Percentiles rank a stretch among this genome's conserved stretches.
These are phyloP conservation scores for Dolichotis patagonum DNA, from an alignment of 2,113 vertebrate species.

Conservation along the genomic window DNA sequence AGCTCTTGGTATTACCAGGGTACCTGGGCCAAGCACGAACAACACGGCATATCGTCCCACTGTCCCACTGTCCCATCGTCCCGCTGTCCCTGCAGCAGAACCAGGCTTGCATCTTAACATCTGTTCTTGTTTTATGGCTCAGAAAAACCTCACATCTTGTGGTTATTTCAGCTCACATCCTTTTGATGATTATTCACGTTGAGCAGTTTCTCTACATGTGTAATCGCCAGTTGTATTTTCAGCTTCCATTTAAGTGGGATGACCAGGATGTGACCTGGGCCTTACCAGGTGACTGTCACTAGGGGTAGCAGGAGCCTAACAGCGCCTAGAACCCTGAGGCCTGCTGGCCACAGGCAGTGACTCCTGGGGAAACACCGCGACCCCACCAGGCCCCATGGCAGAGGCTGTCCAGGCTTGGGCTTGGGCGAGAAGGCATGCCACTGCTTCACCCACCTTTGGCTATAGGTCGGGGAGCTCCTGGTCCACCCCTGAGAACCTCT, in stretches of 20 bases:
- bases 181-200: background rate
- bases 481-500: background rate
- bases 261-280: background rate
- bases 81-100: background rate
- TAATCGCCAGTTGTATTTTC: background rate
- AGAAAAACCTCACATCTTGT: background rate
- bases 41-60: accelerated
- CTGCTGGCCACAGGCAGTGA: background rate
- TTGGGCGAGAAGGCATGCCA: background rate
- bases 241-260: background rate
- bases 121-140: background rate
- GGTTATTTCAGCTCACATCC: background rate
- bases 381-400: background rate
- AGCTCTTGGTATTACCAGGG: background rate
- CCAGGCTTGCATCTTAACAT: background rate
- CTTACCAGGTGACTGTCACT: background rate
- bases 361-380: background rate
- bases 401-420: background rate
- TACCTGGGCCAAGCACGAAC: accelerated
- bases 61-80: background rate
- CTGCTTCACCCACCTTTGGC: too few species aligned
- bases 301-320: background rate
- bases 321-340: background rate
- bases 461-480: background rate
- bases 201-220: background rate